Base-by-base conservation (phyloP, 2,113 vertebrate genomes). In the Speoplatyrhinus poulsoni region DNA sequence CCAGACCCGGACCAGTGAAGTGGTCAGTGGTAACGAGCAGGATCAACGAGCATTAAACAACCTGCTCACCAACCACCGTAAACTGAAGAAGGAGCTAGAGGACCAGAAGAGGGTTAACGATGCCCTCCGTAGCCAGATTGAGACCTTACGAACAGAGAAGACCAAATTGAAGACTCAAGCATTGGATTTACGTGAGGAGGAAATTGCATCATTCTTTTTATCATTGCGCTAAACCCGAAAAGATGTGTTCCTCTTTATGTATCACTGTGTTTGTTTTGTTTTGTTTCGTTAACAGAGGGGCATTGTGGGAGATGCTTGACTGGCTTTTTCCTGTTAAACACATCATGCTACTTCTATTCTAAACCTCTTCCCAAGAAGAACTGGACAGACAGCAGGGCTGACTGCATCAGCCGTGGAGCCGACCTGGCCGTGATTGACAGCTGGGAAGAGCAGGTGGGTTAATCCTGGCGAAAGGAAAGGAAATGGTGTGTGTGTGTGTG, bases 271-370 rank as follows among this genome's bases (percentile, higher is more conserved):
- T 12, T 61, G 7, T 47, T 3, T 15, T 9, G 58, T 67, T 59
- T 61, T 33, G 61, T 67, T 46, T 36, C 13, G 68, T 32, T 71
- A 16, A 36, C 64, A 87, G 82, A 73, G 36, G 16, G 9, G 53
- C 62, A 12, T 48, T 89, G 87, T 71, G 73, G 77, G 16, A 77
- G 3, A 50, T 87, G 87, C 16, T 55, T 4, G 12, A 0, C 68
- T 7, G 55, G 47, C 12, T 88, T 82, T 82, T n/a, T 3, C 60
- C 12, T 67, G 53, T 6, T 60, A 12, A 67, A 76, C 46, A 70
- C 70, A 0, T 79, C 73, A n/a, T 89, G 88, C 72, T 89, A 83
- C 69, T 89, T 71, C 16, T 79, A 85, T 69, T 1, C 3, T 4
- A 49, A 71, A 5, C 15, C 56, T 33, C 3, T 7, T 3, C 6